Evolutionary conservation across 2,113 vertebrate genomes (phyloP).

Genomic region (Rhynchopsitta pachyrhyncha): DNA sequence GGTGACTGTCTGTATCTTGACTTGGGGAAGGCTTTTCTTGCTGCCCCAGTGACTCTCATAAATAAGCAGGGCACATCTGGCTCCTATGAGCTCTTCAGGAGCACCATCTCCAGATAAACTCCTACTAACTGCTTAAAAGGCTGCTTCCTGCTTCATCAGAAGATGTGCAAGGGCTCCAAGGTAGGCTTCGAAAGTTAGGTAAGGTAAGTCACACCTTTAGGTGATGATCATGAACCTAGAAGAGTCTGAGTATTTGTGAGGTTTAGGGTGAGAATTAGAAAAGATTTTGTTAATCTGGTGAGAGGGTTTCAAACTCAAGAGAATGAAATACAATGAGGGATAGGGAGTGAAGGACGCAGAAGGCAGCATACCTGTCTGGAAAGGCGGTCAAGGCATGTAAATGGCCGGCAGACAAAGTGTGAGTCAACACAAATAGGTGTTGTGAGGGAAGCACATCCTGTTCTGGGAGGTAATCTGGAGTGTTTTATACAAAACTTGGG

Average conservation of each 20-base stretch:
- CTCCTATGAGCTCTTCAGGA: background rate
- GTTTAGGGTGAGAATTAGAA: background rate
- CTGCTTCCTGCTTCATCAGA: background rate
- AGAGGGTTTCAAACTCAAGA: no score
- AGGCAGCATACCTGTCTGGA: background rate
- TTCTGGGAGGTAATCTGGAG: background rate
- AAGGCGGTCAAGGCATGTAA: background rate
- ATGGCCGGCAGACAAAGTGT: background rate
- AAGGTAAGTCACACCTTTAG: background rate
- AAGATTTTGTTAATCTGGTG: fast-evolving
- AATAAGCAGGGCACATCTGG: background rate
- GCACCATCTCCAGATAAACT: background rate
- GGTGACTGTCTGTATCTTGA: fast-evolving
- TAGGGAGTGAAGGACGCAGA: background rate
- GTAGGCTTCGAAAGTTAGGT: background rate
- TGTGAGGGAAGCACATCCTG: background rate
- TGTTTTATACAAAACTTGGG: background rate
- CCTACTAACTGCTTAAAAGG: background rate
- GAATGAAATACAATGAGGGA: no score
- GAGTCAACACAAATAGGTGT: background rate
- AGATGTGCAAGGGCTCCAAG: background rate
- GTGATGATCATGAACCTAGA: background rate
- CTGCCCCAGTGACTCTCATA: background rate
- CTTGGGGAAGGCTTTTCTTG: background rate
- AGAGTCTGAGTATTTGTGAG: background rate